phyloP scores from a whole-genome alignment of 2,888 invertebrate species.

The Alentia gelatinosa region DNA sequence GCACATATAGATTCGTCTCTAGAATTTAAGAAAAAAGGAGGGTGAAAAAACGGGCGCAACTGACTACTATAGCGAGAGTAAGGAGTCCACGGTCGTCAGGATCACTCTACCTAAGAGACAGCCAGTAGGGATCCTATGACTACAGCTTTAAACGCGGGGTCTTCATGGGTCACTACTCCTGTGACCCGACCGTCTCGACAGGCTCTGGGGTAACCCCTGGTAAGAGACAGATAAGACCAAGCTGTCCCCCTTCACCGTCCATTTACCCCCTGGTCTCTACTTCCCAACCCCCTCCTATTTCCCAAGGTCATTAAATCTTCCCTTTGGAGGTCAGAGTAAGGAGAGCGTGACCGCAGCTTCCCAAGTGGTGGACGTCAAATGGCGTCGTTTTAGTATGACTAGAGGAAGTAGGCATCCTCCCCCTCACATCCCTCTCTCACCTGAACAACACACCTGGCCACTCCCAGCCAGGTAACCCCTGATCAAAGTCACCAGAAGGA shows the following conservation, averaged over 20 bases:
- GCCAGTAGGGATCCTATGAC: background rate
- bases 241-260: background rate
- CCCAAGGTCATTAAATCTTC: slow-evolving; percentile 19
- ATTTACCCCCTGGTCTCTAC: too few species aligned
- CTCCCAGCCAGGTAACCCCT: background rate
- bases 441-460: slow-evolving; percentile 36
- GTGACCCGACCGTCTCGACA: background rate
- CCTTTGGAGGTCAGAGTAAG: background rate
- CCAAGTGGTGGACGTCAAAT: background rate
- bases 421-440: background rate
- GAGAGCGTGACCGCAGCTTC: slow-evolving; percentile 41
- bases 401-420: background rate
- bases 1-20: background rate
- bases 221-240: slow-evolving; percentile 27
- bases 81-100: background rate
- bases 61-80: background rate
- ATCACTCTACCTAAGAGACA: background rate
- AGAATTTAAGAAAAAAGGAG: background rate
- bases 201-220: slow-evolving; percentile 28
- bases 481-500: background rate
- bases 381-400: background rate
- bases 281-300: background rate
- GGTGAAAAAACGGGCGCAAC: background rate
- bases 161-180: background rate
- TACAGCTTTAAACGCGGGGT: background rate